Base-by-base conservation (phyloP, 35 echinoderm and acorn worm species). In the Strongylocentrotus purpuratus region DNA sequence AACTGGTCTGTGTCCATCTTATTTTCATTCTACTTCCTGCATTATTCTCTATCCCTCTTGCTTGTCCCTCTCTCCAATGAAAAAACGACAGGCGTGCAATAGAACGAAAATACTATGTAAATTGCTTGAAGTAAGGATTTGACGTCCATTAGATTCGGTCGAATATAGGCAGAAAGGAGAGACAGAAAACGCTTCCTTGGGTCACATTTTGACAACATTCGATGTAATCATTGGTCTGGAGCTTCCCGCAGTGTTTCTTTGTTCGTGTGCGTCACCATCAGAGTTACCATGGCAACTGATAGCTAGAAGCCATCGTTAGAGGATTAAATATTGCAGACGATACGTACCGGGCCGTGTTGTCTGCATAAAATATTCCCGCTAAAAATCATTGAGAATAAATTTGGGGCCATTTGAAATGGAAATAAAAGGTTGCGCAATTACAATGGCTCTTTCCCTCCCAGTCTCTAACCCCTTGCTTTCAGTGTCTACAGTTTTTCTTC, bases 281-380 rank as follows among this genome's bases (percentile, higher is more conserved):
- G 87, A 33, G 87, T 88, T 88, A 25, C 87, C 87, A 88, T 88
- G 87, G 87, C 45, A 46, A 88, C 87, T 33, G 87, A 88, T 88
- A 88, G 87, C 87, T 88, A 88, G 87, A 33, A 88, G 87, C 87
- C 13, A 88, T 88, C 87, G 87, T 88, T 88, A 46, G 87, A 88
- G 87, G 87, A 88, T 88, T 88, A 88, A 41, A 88, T 88, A 88
- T 88, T 88, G 87, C 87, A 41, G 45, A 33, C 87, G 45, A 88
- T 88, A 88, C 45, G 10, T 46, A 46, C 87, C 87, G 45, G 32
- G 31, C 45, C 32, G 4, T 22, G 45, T 88, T 88, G 87, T 46
- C 87, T 88, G 87, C 87, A 88, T 88, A 88, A 88, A 88, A 88
- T 88, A 88, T 88, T 88, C 87, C 32, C n/a, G 87, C 31, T 28